Percentiles rank a stretch among this genome's conserved stretches.
Conservation (phyloP, 2,797 vertebrate species). For the Parambassis ranga region DNA sequence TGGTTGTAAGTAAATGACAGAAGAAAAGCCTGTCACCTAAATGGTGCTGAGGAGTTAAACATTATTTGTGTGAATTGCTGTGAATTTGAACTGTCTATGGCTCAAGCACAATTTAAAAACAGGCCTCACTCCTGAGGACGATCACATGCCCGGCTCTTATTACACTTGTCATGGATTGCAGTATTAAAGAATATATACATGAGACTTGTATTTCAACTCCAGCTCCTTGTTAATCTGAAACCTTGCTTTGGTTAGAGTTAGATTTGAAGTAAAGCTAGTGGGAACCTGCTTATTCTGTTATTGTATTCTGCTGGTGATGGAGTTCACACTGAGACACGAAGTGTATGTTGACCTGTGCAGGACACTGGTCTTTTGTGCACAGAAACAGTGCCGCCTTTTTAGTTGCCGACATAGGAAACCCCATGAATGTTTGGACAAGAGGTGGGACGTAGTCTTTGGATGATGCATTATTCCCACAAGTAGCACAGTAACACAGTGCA, state of each 20-base stretch:
- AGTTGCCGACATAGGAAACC: slow-evolving; percentile 43
- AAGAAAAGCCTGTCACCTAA: no score
- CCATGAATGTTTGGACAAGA: slow-evolving; percentile 62
- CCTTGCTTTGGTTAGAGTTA: slow-evolving; percentile 49
- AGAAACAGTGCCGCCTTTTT: slow-evolving; percentile 48
- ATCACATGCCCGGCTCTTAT: background rate
- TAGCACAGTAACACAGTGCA: background rate
- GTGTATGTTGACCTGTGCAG: slow-evolving; percentile 27
- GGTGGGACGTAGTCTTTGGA: slow-evolving; percentile 8
- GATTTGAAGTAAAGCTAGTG: slow-evolving; percentile 1
- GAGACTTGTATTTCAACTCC: slow-evolving; percentile 22
- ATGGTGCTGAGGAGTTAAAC: no score
- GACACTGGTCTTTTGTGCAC: slow-evolving; percentile 54
- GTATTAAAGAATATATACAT: slow-evolving; percentile 27
- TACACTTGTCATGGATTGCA: background rate
- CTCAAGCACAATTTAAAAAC: background rate
- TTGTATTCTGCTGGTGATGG: slow-evolving; percentile 28
- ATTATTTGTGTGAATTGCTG: no score
- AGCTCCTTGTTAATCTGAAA: slow-evolving; percentile 6
- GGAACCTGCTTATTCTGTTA: slow-evolving; percentile 30
- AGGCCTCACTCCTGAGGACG: background rate
- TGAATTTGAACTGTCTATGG: no score
- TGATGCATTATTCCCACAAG: background rate
- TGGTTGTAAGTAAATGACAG: no score
- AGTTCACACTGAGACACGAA: slow-evolving; percentile 39